Evolutionary conservation across 1,140 invertebrate genomes (phyloP).

Genomic region (Eumeta japonica): DNA sequence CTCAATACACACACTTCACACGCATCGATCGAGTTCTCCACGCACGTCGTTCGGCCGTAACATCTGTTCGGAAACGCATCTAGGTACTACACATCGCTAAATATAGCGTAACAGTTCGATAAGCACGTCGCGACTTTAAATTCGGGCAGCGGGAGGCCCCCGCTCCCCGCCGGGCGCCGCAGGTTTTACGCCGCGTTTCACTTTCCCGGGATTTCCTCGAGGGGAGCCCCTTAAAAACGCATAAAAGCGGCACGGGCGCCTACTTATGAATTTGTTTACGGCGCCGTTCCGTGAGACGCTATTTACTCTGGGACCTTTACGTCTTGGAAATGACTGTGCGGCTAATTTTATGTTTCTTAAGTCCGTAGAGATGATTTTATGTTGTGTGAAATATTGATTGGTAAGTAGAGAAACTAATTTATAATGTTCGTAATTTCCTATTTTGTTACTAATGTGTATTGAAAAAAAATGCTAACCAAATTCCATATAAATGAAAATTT

Average conservation of each 20-base stretch:
- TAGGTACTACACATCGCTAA: too few relatives aligned
- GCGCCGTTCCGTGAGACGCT: slow-evolving; percentile 36
- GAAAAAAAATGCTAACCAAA: too few relatives aligned
- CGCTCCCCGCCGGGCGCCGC: slow-evolving; percentile 27
- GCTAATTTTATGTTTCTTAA: slow-evolving; percentile 35
- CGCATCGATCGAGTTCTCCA: too few relatives aligned
- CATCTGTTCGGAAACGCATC: too few relatives aligned
- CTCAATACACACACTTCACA: too few relatives aligned
- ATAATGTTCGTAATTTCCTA: too few relatives aligned
- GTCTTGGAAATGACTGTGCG: slow-evolving; percentile 33
- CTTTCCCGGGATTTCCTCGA: slow-evolving; percentile 32
- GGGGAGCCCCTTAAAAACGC: slow-evolving; percentile 45
- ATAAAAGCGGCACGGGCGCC: slow-evolving; percentile 43
- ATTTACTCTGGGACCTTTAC: slow-evolving; percentile 26
- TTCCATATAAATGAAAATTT: too few relatives aligned
- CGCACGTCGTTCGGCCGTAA: too few relatives aligned
- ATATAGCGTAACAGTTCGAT: too few relatives aligned
- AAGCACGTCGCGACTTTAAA: slow-evolving; percentile 16
- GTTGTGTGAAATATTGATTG: slow-evolving; percentile 29
- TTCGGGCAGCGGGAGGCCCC: slow-evolving; percentile 17
- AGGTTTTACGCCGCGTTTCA: slow-evolving; percentile 45
- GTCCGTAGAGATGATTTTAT: too few relatives aligned
- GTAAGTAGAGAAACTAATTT: slow-evolving; percentile 8
- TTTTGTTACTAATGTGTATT: too few relatives aligned
- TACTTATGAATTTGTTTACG: slow-evolving; percentile 58